phyloP scores from a whole-genome alignment of 2,113 vertebrate species.

The Polyodon spathula region DNA sequence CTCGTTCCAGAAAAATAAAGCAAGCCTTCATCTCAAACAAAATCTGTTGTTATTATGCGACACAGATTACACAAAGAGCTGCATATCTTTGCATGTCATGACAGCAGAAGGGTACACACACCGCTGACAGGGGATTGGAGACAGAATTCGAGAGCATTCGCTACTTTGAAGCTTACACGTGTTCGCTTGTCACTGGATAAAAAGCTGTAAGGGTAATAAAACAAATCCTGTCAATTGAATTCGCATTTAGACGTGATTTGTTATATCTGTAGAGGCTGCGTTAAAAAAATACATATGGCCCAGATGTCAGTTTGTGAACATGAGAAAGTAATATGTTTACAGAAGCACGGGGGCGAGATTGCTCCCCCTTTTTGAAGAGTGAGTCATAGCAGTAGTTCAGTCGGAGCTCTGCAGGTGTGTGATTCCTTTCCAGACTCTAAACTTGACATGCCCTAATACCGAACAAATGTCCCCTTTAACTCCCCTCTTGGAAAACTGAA shows the following conservation, averaged over 20 bases:
- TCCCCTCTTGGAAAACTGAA: no score
- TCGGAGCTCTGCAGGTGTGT: no score
- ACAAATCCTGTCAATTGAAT: conserved; percentile 18
- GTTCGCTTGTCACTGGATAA: conserved; percentile 23
- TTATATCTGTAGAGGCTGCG: conserved; percentile 18
- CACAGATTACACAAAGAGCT: no score
- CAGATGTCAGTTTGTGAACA: conserved; percentile 19
- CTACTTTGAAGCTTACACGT: conserved; percentile 16
- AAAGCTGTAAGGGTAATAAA: conserved; percentile 21
- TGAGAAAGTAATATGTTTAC: conserved; percentile 12
- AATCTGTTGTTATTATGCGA: no score
- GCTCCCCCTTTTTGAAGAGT: no score
- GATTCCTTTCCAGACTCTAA: no score
- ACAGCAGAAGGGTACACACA: conserved; percentile 5
- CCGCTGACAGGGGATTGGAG: conserved; percentile 15
- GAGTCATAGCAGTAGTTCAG: no score
- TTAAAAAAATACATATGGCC: conserved; percentile 8
- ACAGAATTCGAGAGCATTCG: conserved; percentile 13
- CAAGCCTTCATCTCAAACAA: no score
- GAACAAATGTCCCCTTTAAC: no score
- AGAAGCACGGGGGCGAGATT: conserved; percentile 12
- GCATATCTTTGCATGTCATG: conserved; percentile 3
- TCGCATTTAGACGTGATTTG: conserved; percentile 16
- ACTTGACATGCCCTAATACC: no score
- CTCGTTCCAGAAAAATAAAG: no score